phyloP scores from a whole-genome alignment of 2,888 invertebrate genomes.

The Petrolisthes manimaculis region DNA sequence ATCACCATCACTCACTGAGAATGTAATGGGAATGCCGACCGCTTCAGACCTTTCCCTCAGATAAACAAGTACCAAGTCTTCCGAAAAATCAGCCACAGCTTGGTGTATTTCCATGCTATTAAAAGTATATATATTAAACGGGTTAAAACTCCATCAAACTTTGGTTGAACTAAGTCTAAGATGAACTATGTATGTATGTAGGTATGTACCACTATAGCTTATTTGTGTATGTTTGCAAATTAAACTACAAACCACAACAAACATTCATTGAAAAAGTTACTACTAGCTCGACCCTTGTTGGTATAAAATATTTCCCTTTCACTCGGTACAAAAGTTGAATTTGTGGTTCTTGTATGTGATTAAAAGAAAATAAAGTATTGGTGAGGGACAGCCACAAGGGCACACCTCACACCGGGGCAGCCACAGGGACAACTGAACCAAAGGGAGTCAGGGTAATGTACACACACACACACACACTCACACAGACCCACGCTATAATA shows the following conservation, averaged over 20 bases:
- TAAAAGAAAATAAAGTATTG: neutral
- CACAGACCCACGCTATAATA: slow-evolving; percentile 52
- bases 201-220: too few species aligned
- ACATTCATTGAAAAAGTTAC: too few species aligned
- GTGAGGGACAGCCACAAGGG: slow-evolving; percentile 4
- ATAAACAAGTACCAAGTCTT: slow-evolving; percentile 41
- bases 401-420: slow-evolving; percentile 40
- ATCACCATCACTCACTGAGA: slow-evolving; percentile 1
- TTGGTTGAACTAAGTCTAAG: neutral
- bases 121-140: neutral
- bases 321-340: too few species aligned
- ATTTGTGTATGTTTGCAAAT: neutral
- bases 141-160: slow-evolving; percentile 27
- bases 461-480: slow-evolving; percentile 33
- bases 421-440: slow-evolving; percentile 51
- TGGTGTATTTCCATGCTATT: slow-evolving; percentile 52
- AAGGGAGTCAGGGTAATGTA: slow-evolving; percentile 31
- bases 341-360: too few species aligned
- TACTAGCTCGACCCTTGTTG: neutral
- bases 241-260: neutral
- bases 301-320: too few species aligned
- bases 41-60: slow-evolving; percentile 39
- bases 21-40: slow-evolving; percentile 35
- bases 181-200: neutral
- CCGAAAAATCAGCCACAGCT: slow-evolving; percentile 46